A percentile compares a stretch with the other conserved stretches of the same genome.
These are phyloP conservation scores for Syngnathoides biaculeatus DNA, from an alignment of 2,113 vertebrate species.

Conservation along the genomic window DNA sequence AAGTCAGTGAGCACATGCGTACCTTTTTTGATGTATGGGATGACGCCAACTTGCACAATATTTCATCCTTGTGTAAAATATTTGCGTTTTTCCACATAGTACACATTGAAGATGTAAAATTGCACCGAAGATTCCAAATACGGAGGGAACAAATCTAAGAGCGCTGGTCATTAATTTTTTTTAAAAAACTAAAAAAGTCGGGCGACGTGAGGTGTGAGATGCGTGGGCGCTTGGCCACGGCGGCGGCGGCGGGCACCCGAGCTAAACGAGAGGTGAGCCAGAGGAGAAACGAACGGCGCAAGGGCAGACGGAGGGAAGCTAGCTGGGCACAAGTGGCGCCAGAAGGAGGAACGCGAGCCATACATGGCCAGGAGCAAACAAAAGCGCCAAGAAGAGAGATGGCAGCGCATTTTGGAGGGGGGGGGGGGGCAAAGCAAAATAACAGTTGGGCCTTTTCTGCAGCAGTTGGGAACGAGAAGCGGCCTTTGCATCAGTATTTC, in stretches of 20 bases:
- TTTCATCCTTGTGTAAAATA: no score
- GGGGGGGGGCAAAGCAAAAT: no score
- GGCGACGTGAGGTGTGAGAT: constrained; percentile 57
- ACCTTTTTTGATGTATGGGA: no score
- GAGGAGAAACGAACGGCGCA: constrained; percentile 65
- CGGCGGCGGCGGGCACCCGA: constrained; percentile 60
- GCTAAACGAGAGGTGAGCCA: constrained; percentile 75
- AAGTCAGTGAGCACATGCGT: no score
- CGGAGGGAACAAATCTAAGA: not conserved
- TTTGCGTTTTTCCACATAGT: no score
- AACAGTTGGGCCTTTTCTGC: not conserved
- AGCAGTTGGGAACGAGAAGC: not conserved
- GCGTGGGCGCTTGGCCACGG: constrained; percentile 63
- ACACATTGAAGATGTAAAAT: not conserved
- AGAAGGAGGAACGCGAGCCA: constrained; percentile 67
- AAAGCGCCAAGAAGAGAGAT: constrained; percentile 69
- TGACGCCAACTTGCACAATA: no score
- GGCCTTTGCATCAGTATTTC: not conserved
- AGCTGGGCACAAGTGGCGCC: constrained; percentile 60
- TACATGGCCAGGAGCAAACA: constrained; percentile 65
- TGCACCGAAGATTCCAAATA: not conserved
- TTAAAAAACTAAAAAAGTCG: not conserved
- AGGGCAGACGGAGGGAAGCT: constrained; percentile 65
- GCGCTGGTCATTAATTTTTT: not conserved
- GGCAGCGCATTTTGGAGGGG: no score